phyloP scores from a whole-genome alignment of 1,140 invertebrate genomes.

The Diplogasteroides magnus region DNA sequence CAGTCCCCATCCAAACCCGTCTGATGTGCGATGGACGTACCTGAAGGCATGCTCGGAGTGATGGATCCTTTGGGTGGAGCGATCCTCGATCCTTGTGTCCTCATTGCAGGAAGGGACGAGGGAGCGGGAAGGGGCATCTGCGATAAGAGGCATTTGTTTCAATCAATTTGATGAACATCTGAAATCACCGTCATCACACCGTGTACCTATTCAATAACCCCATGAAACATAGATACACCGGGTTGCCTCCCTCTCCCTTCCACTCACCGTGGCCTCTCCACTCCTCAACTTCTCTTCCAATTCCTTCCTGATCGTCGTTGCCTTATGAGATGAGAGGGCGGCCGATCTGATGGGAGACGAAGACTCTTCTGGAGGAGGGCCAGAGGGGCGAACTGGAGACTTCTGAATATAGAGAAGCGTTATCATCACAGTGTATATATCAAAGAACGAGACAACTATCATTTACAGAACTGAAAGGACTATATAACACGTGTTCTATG shows the following conservation, averaged over 20 bases:
- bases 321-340: not conserved
- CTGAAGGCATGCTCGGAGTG: not conserved
- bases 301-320: not conserved
- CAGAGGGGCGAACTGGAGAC: not conserved
- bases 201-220: too few species aligned
- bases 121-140: not conserved
- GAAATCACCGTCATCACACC: too few species aligned
- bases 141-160: too few species aligned
- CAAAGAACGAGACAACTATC: too few species aligned
- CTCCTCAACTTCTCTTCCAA: not conserved
- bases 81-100: not conserved
- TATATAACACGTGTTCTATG: too few species aligned
- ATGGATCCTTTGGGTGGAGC: not conserved
- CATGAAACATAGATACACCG: too few species aligned
- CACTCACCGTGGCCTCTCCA: not conserved
- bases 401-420: too few species aligned
- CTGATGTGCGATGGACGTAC: not conserved
- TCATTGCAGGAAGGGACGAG: not conserved
- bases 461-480: too few species aligned
- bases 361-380: not conserved
- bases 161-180: too few species aligned
- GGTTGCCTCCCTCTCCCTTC: not conserved
- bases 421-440: too few species aligned
- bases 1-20: too few species aligned
- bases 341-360: not conserved